phyloP scores from a whole-genome alignment of 2,113 vertebrate genomes.

The Onychostoma macrolepis region DNA sequence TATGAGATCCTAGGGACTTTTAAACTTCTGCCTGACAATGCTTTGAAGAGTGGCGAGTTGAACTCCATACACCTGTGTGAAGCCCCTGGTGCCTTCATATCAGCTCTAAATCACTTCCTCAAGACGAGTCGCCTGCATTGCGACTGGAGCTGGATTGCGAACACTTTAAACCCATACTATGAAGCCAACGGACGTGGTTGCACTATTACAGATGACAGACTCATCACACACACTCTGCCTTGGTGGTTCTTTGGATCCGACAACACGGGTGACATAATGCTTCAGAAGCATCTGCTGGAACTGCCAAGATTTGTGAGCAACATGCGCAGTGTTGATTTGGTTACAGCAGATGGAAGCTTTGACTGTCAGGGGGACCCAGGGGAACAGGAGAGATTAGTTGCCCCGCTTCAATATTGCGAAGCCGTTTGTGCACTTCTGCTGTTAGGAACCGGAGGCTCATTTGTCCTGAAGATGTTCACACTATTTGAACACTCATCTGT shows the following conservation, averaged over 20 bases:
- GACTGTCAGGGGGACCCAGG: conserved; percentile 96
- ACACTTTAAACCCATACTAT: conserved; percentile 91
- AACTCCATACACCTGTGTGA: conserved; percentile 92
- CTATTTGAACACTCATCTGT: conserved; percentile 91
- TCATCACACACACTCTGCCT: conserved; percentile 89
- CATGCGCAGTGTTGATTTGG: conserved; percentile 82
- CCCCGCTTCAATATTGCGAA: conserved; percentile 90
- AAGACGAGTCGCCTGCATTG: conserved; percentile 81
- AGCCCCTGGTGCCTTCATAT: conserved; percentile 91
- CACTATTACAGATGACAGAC: conserved; percentile 90
- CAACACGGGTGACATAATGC: conserved; percentile 92
- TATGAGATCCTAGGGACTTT: conserved; percentile 89
- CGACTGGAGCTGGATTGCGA: conserved; percentile 91
- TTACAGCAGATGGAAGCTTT: conserved; percentile 96
- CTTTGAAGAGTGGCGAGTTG: conserved; percentile 79
- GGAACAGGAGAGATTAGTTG: conserved; percentile 92
- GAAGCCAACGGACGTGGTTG: conserved; percentile 85
- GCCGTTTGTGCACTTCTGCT: conserved; percentile 83
- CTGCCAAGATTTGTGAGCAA: conserved; percentile 81
- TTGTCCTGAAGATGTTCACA: conserved; percentile 97
- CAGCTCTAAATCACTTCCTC: conserved; percentile 90
- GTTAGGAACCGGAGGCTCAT: conserved; percentile 84
- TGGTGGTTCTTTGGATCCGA: conserved; percentile 96
- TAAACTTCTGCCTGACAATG: conserved; percentile 77
- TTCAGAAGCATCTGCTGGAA: conserved; percentile 81